These are phyloP conservation scores for Zeuzera pyrina DNA, from an alignment of 2,888 invertebrate species.

Conservation along the genomic window DNA sequence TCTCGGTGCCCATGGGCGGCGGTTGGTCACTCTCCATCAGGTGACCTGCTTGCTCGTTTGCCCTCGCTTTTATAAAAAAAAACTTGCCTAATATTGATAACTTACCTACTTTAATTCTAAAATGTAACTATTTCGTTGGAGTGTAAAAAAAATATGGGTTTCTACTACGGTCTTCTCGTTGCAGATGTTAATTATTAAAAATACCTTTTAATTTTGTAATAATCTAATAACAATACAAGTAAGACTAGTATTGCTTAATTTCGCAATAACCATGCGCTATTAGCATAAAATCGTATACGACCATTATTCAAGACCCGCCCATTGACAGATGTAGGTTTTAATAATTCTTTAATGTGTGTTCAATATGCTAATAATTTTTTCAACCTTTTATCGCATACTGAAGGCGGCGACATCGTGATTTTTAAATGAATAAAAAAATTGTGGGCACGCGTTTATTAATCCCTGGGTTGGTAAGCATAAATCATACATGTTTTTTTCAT, in stretches of 20 bases:
- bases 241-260: slow-evolving; percentile 31
- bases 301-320: slow-evolving; percentile 48
- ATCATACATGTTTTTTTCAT: too few relatives aligned
- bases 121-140: too few relatives aligned
- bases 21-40: too few relatives aligned
- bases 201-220: slow-evolving; percentile 11
- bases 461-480: slow-evolving; percentile 24
- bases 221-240: slow-evolving; percentile 27
- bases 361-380: slow-evolving; percentile 51
- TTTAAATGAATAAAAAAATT: slow-evolving; percentile 40
- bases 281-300: slow-evolving; percentile 48
- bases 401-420: slow-evolving; percentile 30
- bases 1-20: too few relatives aligned
- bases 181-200: too few relatives aligned
- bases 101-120: too few relatives aligned
- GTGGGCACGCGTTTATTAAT: slow-evolving; percentile 50
- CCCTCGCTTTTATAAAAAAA: too few relatives aligned
- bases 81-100: too few relatives aligned
- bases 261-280: slow-evolving; percentile 23
- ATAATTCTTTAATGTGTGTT: slow-evolving; percentile 35
- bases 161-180: too few relatives aligned
- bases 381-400: slow-evolving; percentile 31
- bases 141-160: too few relatives aligned
- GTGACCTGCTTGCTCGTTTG: too few relatives aligned
- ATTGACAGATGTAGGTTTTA: slow-evolving; percentile 48